A percentile compares a stretch with the other conserved stretches of the same genome.
Evolutionary conservation across 2,113 vertebrate species (phyloP).

Genomic region (Hemichromis elongatus): DNA sequence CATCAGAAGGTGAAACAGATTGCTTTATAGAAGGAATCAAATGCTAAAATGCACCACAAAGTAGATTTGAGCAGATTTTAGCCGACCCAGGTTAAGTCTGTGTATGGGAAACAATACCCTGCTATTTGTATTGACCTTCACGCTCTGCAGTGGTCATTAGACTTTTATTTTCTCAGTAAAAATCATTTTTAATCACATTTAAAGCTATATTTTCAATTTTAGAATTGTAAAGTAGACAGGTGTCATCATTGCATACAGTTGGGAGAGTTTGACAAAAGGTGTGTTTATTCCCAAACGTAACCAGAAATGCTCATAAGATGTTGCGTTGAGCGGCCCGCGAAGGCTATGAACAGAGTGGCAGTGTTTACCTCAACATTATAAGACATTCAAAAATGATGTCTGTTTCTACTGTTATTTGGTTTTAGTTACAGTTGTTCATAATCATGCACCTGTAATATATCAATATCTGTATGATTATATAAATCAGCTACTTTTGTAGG

Average conservation of each 20-base stretch:
- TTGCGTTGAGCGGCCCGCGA: background rate
- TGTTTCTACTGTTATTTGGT: background rate
- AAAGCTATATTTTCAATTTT: accelerated
- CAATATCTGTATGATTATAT: background rate
- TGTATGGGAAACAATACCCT: background rate
- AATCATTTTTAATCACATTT: background rate
- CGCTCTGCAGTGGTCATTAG: background rate
- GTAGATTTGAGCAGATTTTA: accelerated
- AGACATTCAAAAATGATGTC: background rate
- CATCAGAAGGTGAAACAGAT: background rate
- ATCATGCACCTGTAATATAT: background rate
- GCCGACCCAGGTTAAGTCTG: background rate
- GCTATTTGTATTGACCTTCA: background rate
- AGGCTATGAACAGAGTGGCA: background rate
- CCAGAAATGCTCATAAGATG: background rate
- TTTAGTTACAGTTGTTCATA: background rate
- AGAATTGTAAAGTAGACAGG: background rate
- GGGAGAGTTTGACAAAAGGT: background rate
- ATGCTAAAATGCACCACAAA: background rate
- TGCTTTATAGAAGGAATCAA: background rate
- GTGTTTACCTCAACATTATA: background rate
- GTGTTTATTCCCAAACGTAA: background rate
- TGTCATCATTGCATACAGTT: background rate
- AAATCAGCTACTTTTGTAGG: background rate
- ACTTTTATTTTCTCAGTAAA: background rate